Evolutionary conservation across 2,797 vertebrate genomes (phyloP).

Genomic region (Halcyon badia): DNA sequence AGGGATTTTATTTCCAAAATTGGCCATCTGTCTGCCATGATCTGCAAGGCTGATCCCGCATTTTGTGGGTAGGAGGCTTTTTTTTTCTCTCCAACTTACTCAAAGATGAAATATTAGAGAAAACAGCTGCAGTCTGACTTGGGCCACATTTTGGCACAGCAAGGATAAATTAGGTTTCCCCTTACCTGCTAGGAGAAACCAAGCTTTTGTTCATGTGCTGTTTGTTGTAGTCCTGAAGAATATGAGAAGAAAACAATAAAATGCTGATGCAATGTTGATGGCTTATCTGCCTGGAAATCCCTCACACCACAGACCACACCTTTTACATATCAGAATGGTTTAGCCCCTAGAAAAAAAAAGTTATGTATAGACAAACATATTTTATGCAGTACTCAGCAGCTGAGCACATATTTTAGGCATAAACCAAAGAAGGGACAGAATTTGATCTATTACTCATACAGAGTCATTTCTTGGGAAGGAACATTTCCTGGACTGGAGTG

Average conservation of each 20-base stretch:
- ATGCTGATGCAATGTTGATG: not conserved
- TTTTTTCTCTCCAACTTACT: not conserved
- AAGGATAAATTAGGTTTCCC: not conserved
- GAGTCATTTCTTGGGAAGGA: not conserved
- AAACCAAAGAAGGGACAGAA: not conserved
- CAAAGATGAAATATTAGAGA: not conserved
- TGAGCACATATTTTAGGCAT: not conserved
- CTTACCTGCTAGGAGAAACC: not conserved
- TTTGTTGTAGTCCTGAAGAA: not conserved
- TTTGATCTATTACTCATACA: not conserved
- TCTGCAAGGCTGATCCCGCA: not conserved
- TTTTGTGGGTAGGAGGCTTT: not conserved
- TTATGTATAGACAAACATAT: rapidly evolving
- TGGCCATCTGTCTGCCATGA: not conserved
- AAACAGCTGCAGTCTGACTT: not conserved
- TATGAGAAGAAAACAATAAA: not conserved
- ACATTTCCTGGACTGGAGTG: not conserved
- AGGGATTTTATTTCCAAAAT: not conserved
- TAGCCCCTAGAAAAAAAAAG: not conserved
- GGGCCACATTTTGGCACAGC: not conserved
- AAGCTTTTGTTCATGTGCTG: not conserved
- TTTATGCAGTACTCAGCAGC: not conserved
- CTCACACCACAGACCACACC: not conserved
- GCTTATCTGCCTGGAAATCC: not conserved
- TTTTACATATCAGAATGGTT: not conserved